A percentile compares a stretch with the other conserved stretches of the same genome.
phyloP scores from a whole-genome alignment of 2,797 vertebrate genomes.

The Dicrostonyx torquatus region DNA sequence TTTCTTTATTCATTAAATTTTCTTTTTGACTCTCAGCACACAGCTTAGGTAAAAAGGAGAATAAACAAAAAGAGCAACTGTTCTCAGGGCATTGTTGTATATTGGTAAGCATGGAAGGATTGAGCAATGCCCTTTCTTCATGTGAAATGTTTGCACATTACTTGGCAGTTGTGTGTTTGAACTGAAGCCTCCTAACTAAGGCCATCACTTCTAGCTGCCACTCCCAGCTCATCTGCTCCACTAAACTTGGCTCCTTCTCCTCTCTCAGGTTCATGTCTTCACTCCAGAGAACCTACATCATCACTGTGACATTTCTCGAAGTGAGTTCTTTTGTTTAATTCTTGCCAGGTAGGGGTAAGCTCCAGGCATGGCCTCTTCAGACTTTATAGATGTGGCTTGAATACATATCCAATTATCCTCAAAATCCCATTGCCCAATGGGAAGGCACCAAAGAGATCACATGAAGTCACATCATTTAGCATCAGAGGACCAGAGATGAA shows the following conservation, averaged over 20 bases:
- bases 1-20: not conserved
- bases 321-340: not conserved
- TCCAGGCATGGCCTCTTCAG: not conserved
- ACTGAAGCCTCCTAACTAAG: not conserved
- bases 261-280: not conserved
- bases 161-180: not conserved
- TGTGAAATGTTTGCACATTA: not conserved
- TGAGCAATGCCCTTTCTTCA: not conserved
- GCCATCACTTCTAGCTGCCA: not conserved
- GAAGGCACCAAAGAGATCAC: not conserved
- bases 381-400: not conserved
- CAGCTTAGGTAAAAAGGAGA: not conserved
- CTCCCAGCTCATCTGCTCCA: not conserved
- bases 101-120: not conserved
- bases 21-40: not conserved
- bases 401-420: not conserved
- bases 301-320: not conserved
- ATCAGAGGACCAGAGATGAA: not conserved
- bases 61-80: not conserved
- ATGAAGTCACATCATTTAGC: not conserved
- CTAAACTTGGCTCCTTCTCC: not conserved
- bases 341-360: not conserved
- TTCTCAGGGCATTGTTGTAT: not conserved
- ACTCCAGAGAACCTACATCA: not conserved
- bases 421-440: not conserved